These are phyloP conservation scores for Dendrocincla fuliginosa DNA, from an alignment of 2,797 vertebrate species.

Conservation along the genomic window DNA sequence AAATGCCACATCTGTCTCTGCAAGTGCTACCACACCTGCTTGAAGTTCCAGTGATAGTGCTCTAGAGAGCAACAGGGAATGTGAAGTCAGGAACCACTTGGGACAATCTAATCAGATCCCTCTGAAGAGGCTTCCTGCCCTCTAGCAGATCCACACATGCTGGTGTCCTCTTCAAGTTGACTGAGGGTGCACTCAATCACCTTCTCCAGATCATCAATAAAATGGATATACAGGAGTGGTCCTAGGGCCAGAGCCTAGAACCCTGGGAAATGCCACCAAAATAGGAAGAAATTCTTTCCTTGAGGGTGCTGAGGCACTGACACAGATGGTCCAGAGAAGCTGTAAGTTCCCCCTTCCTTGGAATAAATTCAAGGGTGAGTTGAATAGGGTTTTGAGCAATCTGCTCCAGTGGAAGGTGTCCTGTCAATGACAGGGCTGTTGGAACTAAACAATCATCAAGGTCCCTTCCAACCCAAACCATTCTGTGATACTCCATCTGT, in stretches of 20 bases:
- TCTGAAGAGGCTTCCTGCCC: not conserved
- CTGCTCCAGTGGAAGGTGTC: not conserved
- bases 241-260: too few species aligned
- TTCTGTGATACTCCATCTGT: not conserved
- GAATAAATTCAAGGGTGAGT: not conserved
- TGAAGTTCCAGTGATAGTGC: not conserved
- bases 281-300: not conserved
- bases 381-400: not conserved
- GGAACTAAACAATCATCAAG: not conserved
- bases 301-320: not conserved
- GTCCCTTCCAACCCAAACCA: not conserved
- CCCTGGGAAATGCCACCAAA: not conserved
- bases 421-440: not conserved
- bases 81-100: not conserved
- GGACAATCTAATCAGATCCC: not conserved
- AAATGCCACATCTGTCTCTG: not conserved
- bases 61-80: not conserved
- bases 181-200: not conserved
- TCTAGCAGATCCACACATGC: not conserved
- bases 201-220: not conserved
- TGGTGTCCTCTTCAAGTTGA: not conserved
- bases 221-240: not conserved
- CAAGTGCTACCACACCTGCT: not conserved
- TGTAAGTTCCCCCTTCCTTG: not conserved
- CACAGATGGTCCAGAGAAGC: not conserved